Conservation (phyloP, 2,113 vertebrate genomes). For the Pelvicachromis taeniatus region DNA sequence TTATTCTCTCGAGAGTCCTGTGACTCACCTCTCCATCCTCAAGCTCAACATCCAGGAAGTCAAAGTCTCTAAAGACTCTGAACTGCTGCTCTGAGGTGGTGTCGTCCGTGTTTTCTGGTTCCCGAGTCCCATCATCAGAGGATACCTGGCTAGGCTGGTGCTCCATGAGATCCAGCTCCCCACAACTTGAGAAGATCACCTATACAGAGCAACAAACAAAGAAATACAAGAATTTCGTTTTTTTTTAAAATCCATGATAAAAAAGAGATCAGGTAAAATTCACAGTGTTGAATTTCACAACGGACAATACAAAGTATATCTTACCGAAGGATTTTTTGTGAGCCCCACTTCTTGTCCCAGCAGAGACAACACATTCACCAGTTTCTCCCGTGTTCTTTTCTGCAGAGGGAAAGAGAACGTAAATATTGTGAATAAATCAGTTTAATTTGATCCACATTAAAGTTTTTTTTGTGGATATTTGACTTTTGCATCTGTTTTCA, state of each 20-base stretch:
- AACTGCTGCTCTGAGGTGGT: slow-evolving; percentile 96
- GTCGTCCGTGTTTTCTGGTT: slow-evolving; percentile 91
- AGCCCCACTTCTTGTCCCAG: slow-evolving; percentile 97
- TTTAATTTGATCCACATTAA: not conserved
- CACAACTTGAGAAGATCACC: slow-evolving; percentile 98
- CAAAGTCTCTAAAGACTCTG: slow-evolving; percentile 95
- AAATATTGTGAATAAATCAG: not conserved
- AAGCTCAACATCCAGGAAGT: slow-evolving; percentile 97
- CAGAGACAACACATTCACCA: slow-evolving; percentile 92
- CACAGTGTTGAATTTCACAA: not conserved
- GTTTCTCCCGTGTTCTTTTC: slow-evolving; percentile 95
- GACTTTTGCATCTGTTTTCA: not conserved
- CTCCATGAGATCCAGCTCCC: slow-evolving; percentile 93
- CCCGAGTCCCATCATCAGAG: slow-evolving; percentile 88
- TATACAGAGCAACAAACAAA: slow-evolving; percentile 23
- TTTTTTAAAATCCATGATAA: too few relatives aligned
- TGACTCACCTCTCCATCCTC: slow-evolving; percentile 93
- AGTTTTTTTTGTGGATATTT: not conserved
- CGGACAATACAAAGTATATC: slow-evolving; percentile 16
- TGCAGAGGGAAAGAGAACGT: slow-evolving; percentile 55
- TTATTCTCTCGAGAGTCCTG: not conserved
- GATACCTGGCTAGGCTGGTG: slow-evolving; percentile 91
- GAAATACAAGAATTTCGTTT: not conserved
- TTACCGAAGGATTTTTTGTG: slow-evolving; percentile 96
- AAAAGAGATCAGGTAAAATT: not conserved